A percentile compares a stretch with the other conserved stretches of the same genome.
Conservation (phyloP, 2,113 vertebrate genomes). For the Equus quagga region DNA sequence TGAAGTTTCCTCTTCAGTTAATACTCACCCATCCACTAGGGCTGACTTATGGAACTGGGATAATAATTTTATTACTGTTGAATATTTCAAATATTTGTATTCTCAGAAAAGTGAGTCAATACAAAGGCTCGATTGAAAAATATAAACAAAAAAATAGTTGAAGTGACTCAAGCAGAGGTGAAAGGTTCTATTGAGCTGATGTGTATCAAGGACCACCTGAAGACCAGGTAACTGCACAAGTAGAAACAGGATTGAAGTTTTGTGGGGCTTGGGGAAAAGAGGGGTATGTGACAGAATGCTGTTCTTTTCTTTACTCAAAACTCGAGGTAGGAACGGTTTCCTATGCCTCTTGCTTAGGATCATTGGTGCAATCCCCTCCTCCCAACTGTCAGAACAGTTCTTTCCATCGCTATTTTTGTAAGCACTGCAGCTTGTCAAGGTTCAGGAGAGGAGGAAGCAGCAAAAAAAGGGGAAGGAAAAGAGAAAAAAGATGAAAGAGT, state of each 20-base stretch:
- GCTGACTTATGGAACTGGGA: neutral
- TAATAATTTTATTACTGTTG: neutral
- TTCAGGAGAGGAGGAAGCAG: neutral
- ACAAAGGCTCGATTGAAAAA: neutral
- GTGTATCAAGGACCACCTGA: neutral
- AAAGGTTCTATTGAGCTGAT: neutral
- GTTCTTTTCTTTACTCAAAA: neutral
- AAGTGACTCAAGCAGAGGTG: neutral
- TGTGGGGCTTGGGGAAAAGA: neutral
- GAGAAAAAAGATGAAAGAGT: neutral
- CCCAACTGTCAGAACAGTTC: neutral
- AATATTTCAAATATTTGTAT: constrained; percentile 16
- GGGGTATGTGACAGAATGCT: neutral
- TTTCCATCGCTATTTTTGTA: neutral
- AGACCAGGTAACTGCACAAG: neutral
- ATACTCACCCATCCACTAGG: neutral
- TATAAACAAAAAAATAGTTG: neutral
- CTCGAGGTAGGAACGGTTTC: neutral
- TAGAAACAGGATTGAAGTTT: neutral
- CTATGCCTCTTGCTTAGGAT: neutral
- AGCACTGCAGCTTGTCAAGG: neutral
- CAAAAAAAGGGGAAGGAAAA: neutral
- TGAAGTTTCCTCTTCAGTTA: neutral
- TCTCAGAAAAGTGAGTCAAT: neutral
- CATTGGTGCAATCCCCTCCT: neutral